A percentile compares a stretch with the other conserved stretches of the same genome.
Evolutionary conservation across 1,140 invertebrate species (phyloP).

Genomic region (Tetraneura akinire): DNA sequence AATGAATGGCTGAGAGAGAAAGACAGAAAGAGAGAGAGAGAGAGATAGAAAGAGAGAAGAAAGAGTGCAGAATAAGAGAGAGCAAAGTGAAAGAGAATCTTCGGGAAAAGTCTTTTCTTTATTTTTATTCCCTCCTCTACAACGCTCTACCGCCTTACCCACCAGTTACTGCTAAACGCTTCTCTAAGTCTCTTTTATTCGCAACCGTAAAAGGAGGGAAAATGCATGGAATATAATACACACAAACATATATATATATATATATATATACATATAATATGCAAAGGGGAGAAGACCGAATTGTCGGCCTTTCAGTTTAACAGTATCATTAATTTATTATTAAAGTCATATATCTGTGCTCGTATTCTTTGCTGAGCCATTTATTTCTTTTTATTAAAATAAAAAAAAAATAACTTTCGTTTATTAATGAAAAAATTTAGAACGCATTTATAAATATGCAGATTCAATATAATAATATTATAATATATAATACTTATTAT

Average conservation of each 20-base stretch:
- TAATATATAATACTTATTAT: too few relatives aligned
- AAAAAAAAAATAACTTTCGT: too few relatives aligned
- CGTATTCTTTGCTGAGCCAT: background rate
- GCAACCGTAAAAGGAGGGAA: background rate
- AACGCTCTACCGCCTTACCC: background rate
- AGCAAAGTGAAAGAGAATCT: constrained; percentile 48
- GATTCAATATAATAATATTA: too few relatives aligned
- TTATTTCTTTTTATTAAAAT: too few relatives aligned
- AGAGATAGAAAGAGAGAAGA: too few relatives aligned
- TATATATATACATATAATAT: too few relatives aligned
- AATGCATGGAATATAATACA: background rate
- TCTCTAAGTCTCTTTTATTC: constrained; percentile 16
- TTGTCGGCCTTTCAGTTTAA: background rate
- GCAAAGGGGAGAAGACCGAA: background rate
- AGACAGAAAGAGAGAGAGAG: background rate
- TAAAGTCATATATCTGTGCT: background rate
- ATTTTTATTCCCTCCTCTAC: background rate
- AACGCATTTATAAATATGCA: too few relatives aligned
- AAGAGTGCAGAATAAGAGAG: background rate
- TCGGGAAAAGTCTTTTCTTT: constrained; percentile 20
- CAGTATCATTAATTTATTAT: background rate
- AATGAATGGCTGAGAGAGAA: too few relatives aligned
- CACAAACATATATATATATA: too few relatives aligned
- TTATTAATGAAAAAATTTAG: too few relatives aligned
- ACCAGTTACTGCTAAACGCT: constrained; percentile 21